Evolutionary conservation across 1,140 invertebrate genomes (phyloP), one percentile per base, ranked within the genome.

Genomic region (Drosophila neocordata): DNA sequence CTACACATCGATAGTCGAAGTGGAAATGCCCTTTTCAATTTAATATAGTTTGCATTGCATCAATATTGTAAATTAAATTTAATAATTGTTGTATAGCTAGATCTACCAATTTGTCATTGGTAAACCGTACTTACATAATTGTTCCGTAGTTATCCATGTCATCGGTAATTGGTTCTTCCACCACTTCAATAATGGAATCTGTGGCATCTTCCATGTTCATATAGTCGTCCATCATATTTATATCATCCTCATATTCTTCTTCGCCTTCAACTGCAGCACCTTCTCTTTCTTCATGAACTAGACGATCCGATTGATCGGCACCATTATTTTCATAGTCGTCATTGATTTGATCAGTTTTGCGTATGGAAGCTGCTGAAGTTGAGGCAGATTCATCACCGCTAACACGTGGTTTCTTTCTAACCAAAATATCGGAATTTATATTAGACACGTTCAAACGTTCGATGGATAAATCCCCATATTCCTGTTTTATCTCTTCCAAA

Each of bases 181-280:
- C 79, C 4, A 89, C 83, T 44, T 88, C 83, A 13, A 88, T 88
- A 15, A 88, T 88, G 11, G 75, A 67, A 65, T 88, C 83, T 13
- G 82, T 55, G 51, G 78, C 76, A 5, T 69, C 65, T 6, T 77
- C 83, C 11, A 89, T 61, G 6, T 68, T 69, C 57, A 88, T 56
- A 18, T 66, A 44, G 8, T 82, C 74, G 0, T 38, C 51, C 0
- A 31, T 2, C n/a, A 64, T 31, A 34, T 20, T 13, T 11, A 13
- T 9, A 7, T 53, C 51, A 53, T 27, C 51, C 1, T 34, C 13
- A 3, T 11, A 18, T 52, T 64, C 61, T 1, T 20, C 18, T 37
- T 65, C 62, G 1, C 9, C 68, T 0, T 58, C 67, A 13, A 77
- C 2, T 2, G 15, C 4, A 48, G 15, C 41, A 6, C 20, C 5